Conservation (phyloP, 2,113 vertebrate species). For the Corythoichthys intestinalis region DNA sequence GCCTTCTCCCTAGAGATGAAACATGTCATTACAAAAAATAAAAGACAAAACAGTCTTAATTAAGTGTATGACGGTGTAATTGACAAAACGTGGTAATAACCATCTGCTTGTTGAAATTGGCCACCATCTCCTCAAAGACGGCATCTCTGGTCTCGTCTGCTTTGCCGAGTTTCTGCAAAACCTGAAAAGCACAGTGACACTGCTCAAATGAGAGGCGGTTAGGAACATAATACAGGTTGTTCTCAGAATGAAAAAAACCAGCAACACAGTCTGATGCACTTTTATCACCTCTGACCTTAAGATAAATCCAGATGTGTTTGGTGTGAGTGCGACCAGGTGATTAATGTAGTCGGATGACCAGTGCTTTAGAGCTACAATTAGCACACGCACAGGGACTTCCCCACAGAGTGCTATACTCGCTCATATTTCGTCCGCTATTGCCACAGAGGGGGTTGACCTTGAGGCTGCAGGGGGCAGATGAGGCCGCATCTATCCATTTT, state of each 20-base stretch:
- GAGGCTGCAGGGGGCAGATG: background rate
- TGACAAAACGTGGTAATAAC: constrained; percentile 68
- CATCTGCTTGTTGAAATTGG: constrained; percentile 96
- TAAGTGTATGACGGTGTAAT: background rate
- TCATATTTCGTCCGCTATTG: background rate
- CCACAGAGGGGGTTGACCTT: background rate
- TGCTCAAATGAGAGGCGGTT: background rate
- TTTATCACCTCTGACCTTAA: background rate
- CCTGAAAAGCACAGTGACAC: constrained; percentile 64
- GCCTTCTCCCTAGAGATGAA: constrained; percentile 77
- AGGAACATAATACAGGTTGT: background rate
- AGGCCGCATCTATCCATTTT: background rate
- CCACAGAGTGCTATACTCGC: constrained; percentile 15
- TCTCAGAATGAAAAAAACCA: background rate
- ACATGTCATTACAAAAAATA: background rate
- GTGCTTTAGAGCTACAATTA: background rate
- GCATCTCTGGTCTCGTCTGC: constrained; percentile 94
- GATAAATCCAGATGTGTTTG: background rate
- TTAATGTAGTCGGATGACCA: background rate
- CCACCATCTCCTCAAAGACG: constrained; percentile 89
- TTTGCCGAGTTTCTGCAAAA: constrained; percentile 96
- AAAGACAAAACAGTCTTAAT: background rate
- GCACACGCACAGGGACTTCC: constrained; percentile 47
- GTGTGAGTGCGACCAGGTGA: background rate
- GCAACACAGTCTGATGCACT: too few relatives aligned